These are phyloP conservation scores for Bovichtus diacanthus DNA, from an alignment of 2,797 vertebrate genomes.

Conservation along the genomic window DNA sequence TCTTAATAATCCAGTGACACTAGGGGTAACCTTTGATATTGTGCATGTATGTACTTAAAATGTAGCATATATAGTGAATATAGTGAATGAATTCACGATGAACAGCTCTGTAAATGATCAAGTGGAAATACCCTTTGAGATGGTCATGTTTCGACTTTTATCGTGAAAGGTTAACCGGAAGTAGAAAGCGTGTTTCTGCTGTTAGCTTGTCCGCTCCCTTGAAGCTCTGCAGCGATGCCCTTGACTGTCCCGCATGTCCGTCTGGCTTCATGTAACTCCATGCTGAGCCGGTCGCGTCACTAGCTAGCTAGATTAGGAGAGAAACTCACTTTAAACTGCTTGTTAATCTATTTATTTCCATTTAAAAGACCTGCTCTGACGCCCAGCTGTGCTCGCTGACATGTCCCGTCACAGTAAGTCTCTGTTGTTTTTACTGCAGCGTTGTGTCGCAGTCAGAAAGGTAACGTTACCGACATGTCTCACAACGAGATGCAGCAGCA, in stretches of 20 bases:
- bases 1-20: too few relatives aligned
- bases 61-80: too few relatives aligned
- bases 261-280: too few relatives aligned
- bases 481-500: background rate
- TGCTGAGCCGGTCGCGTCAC: background rate
- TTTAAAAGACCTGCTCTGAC: rapidly evolving
- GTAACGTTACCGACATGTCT: background rate
- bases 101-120: background rate
- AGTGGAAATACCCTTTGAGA: background rate
- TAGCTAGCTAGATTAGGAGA: background rate
- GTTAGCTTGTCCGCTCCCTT: background rate
- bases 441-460: slow-evolving; percentile 45
- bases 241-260: slow-evolving; percentile 73
- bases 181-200: rapidly evolving
- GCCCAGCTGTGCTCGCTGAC: background rate
- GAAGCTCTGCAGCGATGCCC: slow-evolving; percentile 31
- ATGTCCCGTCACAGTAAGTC: slow-evolving; percentile 61
- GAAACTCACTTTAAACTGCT: rapidly evolving
- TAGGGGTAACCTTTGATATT: too few relatives aligned
- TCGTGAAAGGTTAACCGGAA: slow-evolving; percentile 48
- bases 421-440: slow-evolving; percentile 50
- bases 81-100: too few relatives aligned
- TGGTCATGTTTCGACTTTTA: background rate
- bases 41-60: too few relatives aligned
- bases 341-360: background rate